These are phyloP conservation scores for Plectrocnemia conspersa DNA, from an alignment of 1,140 invertebrate genomes.

Conservation along the genomic window DNA sequence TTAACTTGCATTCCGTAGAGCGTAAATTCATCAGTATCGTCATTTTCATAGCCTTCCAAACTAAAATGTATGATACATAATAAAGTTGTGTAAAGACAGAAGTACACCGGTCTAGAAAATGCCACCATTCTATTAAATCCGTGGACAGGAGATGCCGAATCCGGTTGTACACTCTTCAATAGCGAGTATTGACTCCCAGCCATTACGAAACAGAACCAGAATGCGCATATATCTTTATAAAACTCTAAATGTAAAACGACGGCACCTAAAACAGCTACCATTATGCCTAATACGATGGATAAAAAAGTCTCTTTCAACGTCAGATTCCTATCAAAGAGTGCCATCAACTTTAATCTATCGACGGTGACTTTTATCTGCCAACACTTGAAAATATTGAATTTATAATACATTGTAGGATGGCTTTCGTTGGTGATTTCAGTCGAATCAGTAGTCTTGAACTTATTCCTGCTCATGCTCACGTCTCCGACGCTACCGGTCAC, in stretches of 20 bases:
- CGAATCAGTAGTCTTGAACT: conserved; percentile 43
- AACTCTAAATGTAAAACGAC: conserved; percentile 78
- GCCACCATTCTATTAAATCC: conserved; percentile 96
- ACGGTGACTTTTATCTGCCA: conserved; percentile 72
- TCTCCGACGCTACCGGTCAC: conserved; percentile 44
- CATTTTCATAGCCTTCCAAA: conserved; percentile 44
- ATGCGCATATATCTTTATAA: conserved; percentile 88
- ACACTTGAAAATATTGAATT: conserved; percentile 72
- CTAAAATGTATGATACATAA: conserved; percentile 65
- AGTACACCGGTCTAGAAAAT: conserved; percentile 93
- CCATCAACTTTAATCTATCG: conserved; percentile 86
- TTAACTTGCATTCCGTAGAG: conserved; percentile 76
- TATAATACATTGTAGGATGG: conserved; percentile 77
- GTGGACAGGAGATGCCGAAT: conserved; percentile 96
- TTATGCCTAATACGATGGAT: conserved; percentile 78
- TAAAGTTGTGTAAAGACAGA: conserved; percentile 77
- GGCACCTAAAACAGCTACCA: conserved; percentile 81
- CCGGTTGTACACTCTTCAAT: conserved; percentile 97
- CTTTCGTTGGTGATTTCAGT: conserved; percentile 46
- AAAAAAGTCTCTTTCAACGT: conserved; percentile 80
- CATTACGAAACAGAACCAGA: conserved; percentile 95
- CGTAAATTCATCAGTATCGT: conserved; percentile 47
- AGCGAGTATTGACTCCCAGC: conserved; percentile 97
- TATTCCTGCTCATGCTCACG: conserved; percentile 43
- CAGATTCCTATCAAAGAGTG: conserved; percentile 88